phyloP scores from a whole-genome alignment of 2,113 vertebrate genomes.

The Nibea coibor region DNA sequence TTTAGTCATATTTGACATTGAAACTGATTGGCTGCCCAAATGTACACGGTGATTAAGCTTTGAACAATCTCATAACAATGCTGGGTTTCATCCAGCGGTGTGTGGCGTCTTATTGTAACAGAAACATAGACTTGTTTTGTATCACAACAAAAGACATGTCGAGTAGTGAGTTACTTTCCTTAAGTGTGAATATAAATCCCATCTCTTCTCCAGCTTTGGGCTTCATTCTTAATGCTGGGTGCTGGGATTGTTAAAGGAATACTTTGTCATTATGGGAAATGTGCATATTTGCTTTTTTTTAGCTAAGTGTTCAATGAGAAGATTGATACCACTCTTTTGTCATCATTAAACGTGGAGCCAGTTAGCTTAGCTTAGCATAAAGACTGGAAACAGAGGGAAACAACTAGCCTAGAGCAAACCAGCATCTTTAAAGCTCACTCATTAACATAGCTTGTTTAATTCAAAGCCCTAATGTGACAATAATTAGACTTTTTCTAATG shows the following conservation, averaged over 20 bases:
- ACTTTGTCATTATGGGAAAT: conserved; percentile 48
- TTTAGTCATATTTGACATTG: not conserved
- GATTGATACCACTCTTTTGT: not conserved
- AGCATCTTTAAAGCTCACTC: not conserved
- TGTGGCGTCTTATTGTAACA: conserved; percentile 10
- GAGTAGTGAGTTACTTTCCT: conserved; percentile 10
- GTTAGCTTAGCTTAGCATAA: conserved; percentile 8
- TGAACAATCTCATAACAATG: conserved; percentile 29
- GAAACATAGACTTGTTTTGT: conserved; percentile 10
- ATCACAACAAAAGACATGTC: conserved; percentile 9
- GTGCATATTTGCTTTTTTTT: not conserved
- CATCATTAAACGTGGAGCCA: not conserved
- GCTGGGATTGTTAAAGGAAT: conserved; percentile 48
- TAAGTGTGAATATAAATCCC: conserved; percentile 21
- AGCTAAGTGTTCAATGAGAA: conserved; percentile 2
- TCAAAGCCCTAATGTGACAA: not conserved
- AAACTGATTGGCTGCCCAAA: conserved; percentile 33
- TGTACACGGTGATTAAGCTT: conserved; percentile 57
- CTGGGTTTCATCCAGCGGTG: conserved; percentile 24
- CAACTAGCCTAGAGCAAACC: not conserved
- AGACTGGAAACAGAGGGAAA: not conserved
- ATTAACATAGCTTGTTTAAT: not conserved
- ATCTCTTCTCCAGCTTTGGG: conserved; percentile 65
- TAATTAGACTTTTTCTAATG: not conserved
- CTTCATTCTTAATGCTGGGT: conserved; percentile 55